Evolutionary conservation across 1,140 invertebrate species (phyloP), one percentile per base, ranked within the genome.

Genomic region (Drosophila willistoni): DNA sequence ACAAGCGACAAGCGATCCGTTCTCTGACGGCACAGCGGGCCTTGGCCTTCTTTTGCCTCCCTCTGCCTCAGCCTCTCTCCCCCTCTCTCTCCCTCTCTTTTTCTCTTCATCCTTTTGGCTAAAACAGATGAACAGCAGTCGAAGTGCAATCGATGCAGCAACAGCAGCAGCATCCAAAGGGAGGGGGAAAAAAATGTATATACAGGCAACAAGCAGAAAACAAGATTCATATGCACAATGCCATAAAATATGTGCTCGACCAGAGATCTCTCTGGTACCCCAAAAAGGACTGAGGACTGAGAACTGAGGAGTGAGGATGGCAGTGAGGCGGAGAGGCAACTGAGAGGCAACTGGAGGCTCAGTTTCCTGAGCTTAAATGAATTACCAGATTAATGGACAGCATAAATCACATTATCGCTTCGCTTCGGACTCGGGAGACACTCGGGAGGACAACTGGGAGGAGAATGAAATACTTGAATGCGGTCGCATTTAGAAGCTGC

Each of bases 351-450:
- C 64, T 77, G 65, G 74, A 69, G 80, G 80, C 72, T 82, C 83
- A 76, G 83, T 87, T 87, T 89, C 81, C 80, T 78, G 81, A 74
- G 89, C 85, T 79, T 83, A 90, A 91, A 91, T 91, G 90, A 91
- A 91, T 91, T 91, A 91, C 90, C 87, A 91, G 84, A 91, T 91
- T 91, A 91, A 91, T 91, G 90, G 90, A 91, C 90, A 79, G 84
- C 79, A 91, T 91, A 91, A 91, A 91, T 91, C 90, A 91, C 90
- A 91, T 91, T 91, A 91, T 91, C 90, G 90, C 90, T 91, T 91
- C 87, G 74, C 87, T 87, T 87, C 79, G 79, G 82, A 79, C 68
- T 76, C 60, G 68, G 57, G 14, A 17, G 44, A 19, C 9, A 36
- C 10, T 9, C 7, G 12, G 36, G 12, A 39, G 6, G 6, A 17